Conservation (phyloP, 1,140 invertebrate genomes). For the Lysiphlebus fabarum region DNA sequence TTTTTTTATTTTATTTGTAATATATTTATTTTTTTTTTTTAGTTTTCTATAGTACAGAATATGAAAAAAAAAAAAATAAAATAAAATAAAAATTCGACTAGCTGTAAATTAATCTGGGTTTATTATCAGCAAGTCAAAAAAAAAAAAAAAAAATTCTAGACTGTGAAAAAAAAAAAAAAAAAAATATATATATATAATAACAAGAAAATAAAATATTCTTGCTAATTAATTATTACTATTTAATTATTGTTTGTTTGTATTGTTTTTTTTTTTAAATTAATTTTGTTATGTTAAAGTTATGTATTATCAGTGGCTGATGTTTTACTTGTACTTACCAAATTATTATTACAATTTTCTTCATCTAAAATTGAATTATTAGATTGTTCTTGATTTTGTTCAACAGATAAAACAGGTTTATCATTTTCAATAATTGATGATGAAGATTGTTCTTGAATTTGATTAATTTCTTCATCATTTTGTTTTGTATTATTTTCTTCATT, state of each 20-base stretch:
- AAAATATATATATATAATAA: too few relatives aligned
- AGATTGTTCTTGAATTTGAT: slow-evolving; percentile 15
- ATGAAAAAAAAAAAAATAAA: slow-evolving; percentile 8
- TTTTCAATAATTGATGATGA: not conserved
- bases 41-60: not conserved
- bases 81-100: slow-evolving; percentile 20
- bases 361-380: not conserved
- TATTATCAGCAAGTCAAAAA: not conserved
- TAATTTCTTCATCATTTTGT: slow-evolving; percentile 14
- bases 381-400: slow-evolving; percentile 1
- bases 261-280: too few relatives aligned
- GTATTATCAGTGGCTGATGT: not conserved
- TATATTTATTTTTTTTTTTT: too few relatives aligned
- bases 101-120: slow-evolving; percentile 10
- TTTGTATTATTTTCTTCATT: not conserved
- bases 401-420: not conserved
- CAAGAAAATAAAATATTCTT: too few relatives aligned
- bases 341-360: not conserved
- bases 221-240: too few relatives aligned
- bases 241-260: too few relatives aligned
- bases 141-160: not conserved
- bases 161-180: too few relatives aligned
- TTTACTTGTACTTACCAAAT: not conserved
- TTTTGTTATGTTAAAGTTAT: too few relatives aligned
- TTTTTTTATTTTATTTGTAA: not conserved